Evolutionary conservation across 1,140 invertebrate species (phyloP).

Genomic region (Nymphalis io): DNA sequence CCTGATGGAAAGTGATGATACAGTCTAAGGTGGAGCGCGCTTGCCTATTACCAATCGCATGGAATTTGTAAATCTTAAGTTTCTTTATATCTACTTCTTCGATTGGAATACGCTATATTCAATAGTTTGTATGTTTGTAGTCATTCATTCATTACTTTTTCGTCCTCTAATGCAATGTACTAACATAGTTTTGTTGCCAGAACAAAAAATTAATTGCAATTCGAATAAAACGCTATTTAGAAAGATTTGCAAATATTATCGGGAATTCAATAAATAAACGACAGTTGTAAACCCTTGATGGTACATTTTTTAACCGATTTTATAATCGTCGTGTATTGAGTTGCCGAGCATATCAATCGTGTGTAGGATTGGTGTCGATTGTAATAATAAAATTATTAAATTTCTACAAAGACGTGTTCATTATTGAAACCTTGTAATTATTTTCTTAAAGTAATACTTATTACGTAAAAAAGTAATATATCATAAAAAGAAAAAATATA

Average conservation of each 20-base stretch:
- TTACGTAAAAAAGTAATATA: no score
- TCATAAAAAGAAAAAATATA: background rate
- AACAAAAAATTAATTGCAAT: background rate
- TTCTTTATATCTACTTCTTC: no score
- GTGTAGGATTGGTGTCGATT: slow-evolving; percentile 66
- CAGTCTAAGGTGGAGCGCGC: no score
- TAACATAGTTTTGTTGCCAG: no score
- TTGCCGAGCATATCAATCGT: slow-evolving; percentile 69
- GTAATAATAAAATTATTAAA: slow-evolving; percentile 72
- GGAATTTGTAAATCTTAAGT: no score
- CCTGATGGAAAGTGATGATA: no score
- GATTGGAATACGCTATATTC: no score
- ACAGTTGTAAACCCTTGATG: background rate
- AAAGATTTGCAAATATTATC: slow-evolving; percentile 1
- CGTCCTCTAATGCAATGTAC: no score
- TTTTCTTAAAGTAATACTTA: no score
- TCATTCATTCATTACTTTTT: no score
- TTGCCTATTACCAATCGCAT: no score
- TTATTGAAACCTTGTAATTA: slow-evolving; percentile 33
- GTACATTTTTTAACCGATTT: background rate
- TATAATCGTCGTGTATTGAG: slow-evolving; percentile 34
- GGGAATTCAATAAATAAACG: slow-evolving; percentile 19
- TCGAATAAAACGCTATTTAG: background rate
- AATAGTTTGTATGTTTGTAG: no score
- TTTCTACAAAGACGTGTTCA: slow-evolving; percentile 60